Conservation (phyloP, 1,140 invertebrate genomes). For the Solen grandis region DNA sequence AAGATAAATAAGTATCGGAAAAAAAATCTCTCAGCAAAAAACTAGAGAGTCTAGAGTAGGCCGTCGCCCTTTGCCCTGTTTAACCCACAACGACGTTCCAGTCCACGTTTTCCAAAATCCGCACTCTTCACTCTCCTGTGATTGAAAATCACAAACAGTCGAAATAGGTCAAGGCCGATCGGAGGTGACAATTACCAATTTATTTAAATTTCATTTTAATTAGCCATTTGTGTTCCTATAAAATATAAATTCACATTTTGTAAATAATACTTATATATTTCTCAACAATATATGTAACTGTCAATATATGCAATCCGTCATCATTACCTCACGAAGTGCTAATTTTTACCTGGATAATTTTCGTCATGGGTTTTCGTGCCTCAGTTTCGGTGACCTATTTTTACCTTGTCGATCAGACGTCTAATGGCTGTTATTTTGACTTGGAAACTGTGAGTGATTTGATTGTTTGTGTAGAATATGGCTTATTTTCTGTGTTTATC, state of each 20-base stretch:
- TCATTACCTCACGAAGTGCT: not conserved
- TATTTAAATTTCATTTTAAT: constrained; percentile 1
- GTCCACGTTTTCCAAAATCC: too few species aligned
- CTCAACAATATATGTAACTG: not conserved
- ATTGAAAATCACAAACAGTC: not conserved
- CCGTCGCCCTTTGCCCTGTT: too few species aligned
- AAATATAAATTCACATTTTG: not conserved
- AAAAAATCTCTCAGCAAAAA: too few species aligned
- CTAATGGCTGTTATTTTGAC: not conserved
- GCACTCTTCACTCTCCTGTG: not conserved
- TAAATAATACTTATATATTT: not conserved
- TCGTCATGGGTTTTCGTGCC: not conserved
- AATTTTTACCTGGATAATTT: not conserved
- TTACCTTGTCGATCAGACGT: not conserved
- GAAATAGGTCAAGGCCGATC: not conserved
- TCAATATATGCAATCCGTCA: not conserved
- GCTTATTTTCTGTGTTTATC: too few species aligned
- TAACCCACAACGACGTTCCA: too few species aligned
- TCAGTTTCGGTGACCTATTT: not conserved
- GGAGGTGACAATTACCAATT: not conserved
- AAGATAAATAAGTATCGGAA: too few species aligned
- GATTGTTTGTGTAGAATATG: not conserved
- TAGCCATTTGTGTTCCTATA: not conserved
- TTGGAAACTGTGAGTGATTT: not conserved
- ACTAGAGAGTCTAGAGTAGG: too few species aligned